A percentile compares a stretch with the other conserved stretches of the same genome.
Conservation (phyloP, 2,113 vertebrate species). For the Agelaius tricolor region DNA sequence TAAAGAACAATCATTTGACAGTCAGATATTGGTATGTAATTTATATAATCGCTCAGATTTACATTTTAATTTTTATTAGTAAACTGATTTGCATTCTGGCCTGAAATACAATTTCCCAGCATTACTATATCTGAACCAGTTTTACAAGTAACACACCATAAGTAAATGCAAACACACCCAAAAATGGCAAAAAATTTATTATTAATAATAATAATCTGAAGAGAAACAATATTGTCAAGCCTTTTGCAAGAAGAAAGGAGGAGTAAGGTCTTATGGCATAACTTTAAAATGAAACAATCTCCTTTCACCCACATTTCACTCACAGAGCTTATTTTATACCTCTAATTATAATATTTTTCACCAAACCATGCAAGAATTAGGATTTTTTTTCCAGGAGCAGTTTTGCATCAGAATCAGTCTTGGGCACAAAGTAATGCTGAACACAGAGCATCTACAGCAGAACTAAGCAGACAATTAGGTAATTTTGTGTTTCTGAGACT, state of each 20-base stretch:
- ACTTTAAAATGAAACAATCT: not conserved
- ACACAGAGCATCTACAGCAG: not conserved
- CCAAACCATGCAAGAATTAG: not conserved
- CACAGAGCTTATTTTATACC: not conserved
- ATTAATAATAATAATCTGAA: not conserved
- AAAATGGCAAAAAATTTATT: not conserved
- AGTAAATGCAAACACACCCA: not conserved
- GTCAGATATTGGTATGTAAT: not conserved
- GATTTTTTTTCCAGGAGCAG: not conserved
- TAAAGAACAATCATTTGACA: not conserved
- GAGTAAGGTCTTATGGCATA: not conserved
- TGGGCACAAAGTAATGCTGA: not conserved
- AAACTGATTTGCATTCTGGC: not conserved
- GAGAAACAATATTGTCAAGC: not conserved
- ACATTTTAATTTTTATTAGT: not conserved
- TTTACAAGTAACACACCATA: not conserved
- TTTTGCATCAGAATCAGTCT: not conserved
- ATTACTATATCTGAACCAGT: not conserved
- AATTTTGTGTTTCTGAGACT: not conserved
- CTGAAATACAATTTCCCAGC: not conserved
- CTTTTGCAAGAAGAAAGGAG: not conserved
- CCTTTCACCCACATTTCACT: not conserved
- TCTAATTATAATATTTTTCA: not conserved
- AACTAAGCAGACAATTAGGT: not conserved
- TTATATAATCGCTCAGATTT: not conserved